Conservation (phyloP, 2,888 invertebrate genomes). For the Andrena chrysosceles region DNA sequence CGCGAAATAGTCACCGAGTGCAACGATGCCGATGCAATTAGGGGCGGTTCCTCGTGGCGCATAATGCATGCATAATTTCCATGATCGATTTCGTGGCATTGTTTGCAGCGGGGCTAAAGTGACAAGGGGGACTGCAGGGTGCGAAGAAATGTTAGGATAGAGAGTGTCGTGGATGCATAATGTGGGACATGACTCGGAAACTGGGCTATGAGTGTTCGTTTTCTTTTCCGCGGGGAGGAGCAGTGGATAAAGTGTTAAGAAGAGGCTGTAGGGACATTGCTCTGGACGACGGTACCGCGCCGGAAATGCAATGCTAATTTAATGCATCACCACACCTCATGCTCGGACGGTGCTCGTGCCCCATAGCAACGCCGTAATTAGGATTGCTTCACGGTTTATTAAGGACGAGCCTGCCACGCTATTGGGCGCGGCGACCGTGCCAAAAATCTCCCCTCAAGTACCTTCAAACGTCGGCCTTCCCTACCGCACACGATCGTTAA, state of each 20-base stretch:
- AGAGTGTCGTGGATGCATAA: background rate
- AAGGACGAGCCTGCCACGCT: conserved; percentile 64
- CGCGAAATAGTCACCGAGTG: conserved; percentile 42
- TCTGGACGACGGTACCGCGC: conserved; percentile 16
- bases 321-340: conserved; percentile 58
- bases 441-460: background rate
- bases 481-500: too few species aligned
- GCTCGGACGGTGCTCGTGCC: conserved; percentile 43
- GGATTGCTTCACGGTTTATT: conserved; percentile 80
- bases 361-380: conserved; percentile 73
- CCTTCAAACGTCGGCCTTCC: too few species aligned
- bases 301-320: conserved; percentile 74
- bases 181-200: background rate
- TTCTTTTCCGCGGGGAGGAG: background rate
- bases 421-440: conserved; percentile 65
- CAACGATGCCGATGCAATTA: conserved; percentile 45
- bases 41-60: conserved; percentile 50
- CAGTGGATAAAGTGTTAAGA: too few species aligned
- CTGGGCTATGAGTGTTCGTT: background rate
- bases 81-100: conserved; percentile 42
- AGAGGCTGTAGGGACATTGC: too few species aligned
- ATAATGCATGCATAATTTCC: conserved; percentile 45
- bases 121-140: background rate
- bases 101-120: background rate
- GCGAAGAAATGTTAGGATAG: background rate